Base-by-base conservation (phyloP, 2,797 vertebrate genomes). In the Enteromius paludinosus region DNA sequence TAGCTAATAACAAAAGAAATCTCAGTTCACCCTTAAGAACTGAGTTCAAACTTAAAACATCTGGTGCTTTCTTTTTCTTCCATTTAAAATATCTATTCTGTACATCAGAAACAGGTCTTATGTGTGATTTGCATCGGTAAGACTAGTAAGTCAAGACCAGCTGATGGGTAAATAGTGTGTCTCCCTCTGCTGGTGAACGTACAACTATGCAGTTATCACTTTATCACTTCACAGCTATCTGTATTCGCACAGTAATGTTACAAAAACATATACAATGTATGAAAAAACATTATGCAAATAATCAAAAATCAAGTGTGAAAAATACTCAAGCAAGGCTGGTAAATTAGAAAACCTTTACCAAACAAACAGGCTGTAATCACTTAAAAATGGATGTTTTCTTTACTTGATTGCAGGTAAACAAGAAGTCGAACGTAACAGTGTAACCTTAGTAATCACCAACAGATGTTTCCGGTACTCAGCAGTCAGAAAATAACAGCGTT, bases 121-220 rank as follows among this genome's bases (percentile, higher is more conserved):
- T 10, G n/a, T 52, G n/a, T n/a, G 47, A 79, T 71, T 61, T 70
- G 78, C 10, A 6, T 9, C 1, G 20, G n/a, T 17, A 15, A 47
- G 45, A 47, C 20, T 62, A 30, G 15, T 68, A 45, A 68, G 76
- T 66, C 69, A 87, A 43, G 65, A 14, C 64, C 47, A 41, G 15
- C 18, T 70, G 52, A 49, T 62, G 78, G 54, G 54, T 47, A 65
- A 66, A 82, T 75, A 66, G 64, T 82, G 72, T 82, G 81, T 68
- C 72, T 82, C 81, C 81, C 72, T 82, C 81, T 82, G 73, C 81
- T 82, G 81, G 81, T 45, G 6, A 76, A 76, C 9, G 0, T 6
- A 47, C 2, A 82, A 66, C 33, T 20, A 25, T 77, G 49, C 79
- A 65, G 41, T 38, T 38, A 73, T n/a, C 4, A 8, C 3, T 28